Conservation (phyloP, 1,140 invertebrate genomes). For the Dryas iulia region DNA sequence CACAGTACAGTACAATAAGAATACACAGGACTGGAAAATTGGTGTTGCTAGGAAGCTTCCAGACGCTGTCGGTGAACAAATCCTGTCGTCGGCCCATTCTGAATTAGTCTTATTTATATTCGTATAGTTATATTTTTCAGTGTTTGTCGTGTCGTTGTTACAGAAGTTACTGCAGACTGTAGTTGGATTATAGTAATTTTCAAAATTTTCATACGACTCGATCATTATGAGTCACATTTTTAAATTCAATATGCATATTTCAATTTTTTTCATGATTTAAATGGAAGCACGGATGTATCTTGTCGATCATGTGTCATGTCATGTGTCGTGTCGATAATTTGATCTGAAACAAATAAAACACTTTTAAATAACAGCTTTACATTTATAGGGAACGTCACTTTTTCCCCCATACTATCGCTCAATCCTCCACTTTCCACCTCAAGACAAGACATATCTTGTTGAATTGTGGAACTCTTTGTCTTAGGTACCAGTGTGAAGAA, state of each 20-base stretch:
- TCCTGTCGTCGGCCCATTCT: constrained; percentile 33
- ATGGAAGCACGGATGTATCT: background rate
- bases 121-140: constrained; percentile 11
- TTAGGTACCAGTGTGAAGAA: too few species aligned
- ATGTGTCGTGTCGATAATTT: too few species aligned
- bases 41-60: constrained; percentile 51
- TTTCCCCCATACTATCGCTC: too few species aligned
- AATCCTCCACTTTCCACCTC: too few species aligned
- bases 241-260: background rate
- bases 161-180: background rate
- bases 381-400: too few species aligned
- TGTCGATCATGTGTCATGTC: too few species aligned
- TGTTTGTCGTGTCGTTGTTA: background rate
- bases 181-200: background rate
- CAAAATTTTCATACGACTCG: constrained; percentile 25
- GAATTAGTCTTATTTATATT: constrained; percentile 3
- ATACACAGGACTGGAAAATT: constrained; percentile 84
- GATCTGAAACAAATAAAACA: background rate
- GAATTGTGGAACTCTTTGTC: too few species aligned
- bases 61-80: constrained; percentile 27
- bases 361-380: background rate
- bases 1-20: constrained; percentile 87
- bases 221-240: constrained; percentile 38
- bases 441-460: too few species aligned
- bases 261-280: background rate